Base-by-base conservation (phyloP, 2,797 vertebrate species). In the Siniperca scherzeri region DNA sequence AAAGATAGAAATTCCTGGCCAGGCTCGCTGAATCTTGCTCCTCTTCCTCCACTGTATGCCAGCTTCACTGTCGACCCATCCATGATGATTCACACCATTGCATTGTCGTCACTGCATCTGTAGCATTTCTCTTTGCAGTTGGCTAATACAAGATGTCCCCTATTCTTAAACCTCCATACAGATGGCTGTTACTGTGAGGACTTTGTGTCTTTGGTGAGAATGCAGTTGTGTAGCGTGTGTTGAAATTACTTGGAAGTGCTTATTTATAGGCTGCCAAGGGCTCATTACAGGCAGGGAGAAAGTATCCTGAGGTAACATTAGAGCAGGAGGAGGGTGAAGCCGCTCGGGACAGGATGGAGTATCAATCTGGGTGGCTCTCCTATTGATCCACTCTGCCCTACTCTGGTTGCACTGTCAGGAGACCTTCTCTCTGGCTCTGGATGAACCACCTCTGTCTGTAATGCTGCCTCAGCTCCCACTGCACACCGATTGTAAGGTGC, bases 331-430 rank as follows among this genome's bases (percentile, higher is more conserved):
- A 93, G 92, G 91, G 84, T 88, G 88, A 89, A 92, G 89, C 80
- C 82, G 70, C 85, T 81, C 67, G 16, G 86, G 89, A 93, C 84
- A 88, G 90, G 89, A 93, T 87, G 93, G 84, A 90, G 92, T 88
- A 92, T 94, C 93, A 89, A 87, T 94, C 84, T 93, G 86, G 87
- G 77, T 89, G 86, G 83, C 90, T 93, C 90, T 86, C 27, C 52
- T 93, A 95, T 95, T 83, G 95, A 96, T 95, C 89, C 85, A 76
- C 82, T 91, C 90, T 85, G 88, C 86, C 82, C 88, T 91, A 81
- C 89, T 94, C 91, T 88, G 84, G 89, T 92, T 94, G 90, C 93
- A 90, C 83, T 83, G 76, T 88, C 87, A 88, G 70, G 82, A 90
- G 89, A 89, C 77, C 87, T 82, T 79, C 82, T 86, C 72, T 74